A percentile compares a stretch with the other conserved stretches of the same genome.
These are phyloP conservation scores for Scaptomyza flava DNA, from an alignment of 2,888 invertebrate genomes.

Conservation along the genomic window DNA sequence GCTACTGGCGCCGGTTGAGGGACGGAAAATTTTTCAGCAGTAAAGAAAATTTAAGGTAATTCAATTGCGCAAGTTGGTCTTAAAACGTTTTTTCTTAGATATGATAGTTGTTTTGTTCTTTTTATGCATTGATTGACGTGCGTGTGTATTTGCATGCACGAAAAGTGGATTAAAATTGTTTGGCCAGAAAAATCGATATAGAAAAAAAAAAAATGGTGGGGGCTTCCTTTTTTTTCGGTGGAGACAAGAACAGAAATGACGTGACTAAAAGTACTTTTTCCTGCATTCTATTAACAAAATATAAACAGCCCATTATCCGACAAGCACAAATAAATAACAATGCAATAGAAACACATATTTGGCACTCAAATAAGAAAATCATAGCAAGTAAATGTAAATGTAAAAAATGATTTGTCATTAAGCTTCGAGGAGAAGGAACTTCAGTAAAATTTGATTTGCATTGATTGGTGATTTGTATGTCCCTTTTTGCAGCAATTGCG, in stretches of 20 bases:
- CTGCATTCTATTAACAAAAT: constrained; percentile 64
- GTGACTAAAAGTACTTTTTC: constrained; percentile 77
- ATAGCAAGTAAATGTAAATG: constrained; percentile 64
- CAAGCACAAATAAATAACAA: constrained; percentile 73
- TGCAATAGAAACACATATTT: constrained; percentile 38
- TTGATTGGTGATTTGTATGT: constrained; percentile 67
- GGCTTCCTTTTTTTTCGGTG: constrained; percentile 42
- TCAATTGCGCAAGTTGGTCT: constrained; percentile 37
- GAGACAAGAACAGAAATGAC: constrained; percentile 62
- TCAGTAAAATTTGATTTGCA: constrained; percentile 40
- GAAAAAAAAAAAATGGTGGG: constrained; percentile 62
- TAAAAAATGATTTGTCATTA: constrained; percentile 59
- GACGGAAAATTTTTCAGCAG: constrained; percentile 53
- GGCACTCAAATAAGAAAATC: constrained; percentile 46
- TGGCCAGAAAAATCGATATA: constrained; percentile 63
- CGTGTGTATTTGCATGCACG: constrained; percentile 42
- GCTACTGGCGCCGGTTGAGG: constrained; percentile 64
- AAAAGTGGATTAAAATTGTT: constrained; percentile 41
- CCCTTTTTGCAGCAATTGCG: constrained; percentile 52
- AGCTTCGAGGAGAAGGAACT: not conserved
- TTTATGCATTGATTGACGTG: constrained; percentile 13
- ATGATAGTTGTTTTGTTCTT: constrained; percentile 6
- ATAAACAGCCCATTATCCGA: constrained; percentile 69
- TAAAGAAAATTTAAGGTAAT: constrained; percentile 51
- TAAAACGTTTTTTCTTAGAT: constrained; percentile 9